Conservation (phyloP, 2,888 invertebrate species). For the Noctua pronuba region DNA sequence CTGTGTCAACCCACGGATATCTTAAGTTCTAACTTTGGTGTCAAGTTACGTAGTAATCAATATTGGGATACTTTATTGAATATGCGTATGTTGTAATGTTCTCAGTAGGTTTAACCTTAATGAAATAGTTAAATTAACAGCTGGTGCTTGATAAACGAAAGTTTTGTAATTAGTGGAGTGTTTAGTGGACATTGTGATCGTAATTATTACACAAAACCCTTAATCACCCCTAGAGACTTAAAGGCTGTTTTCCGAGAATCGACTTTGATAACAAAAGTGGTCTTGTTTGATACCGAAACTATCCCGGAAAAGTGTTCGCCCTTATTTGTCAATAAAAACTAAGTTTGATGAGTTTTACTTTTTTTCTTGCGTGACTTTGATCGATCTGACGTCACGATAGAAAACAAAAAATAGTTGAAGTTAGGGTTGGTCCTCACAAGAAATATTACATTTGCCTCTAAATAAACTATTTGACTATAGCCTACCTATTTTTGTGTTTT, state of each 20-base stretch:
- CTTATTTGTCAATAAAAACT: conserved; percentile 13
- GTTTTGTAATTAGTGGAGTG: conserved; percentile 32
- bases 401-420: not conserved
- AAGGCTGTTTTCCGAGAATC: conserved; percentile 3
- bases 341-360: conserved; percentile 27
- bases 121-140: conserved; percentile 7
- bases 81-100: conserved; percentile 32
- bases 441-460: not conserved
- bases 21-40: conserved; percentile 31
- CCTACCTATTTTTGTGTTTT: no score
- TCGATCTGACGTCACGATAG: conserved; percentile 4
- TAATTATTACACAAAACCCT: conserved; percentile 7
- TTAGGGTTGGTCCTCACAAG: not conserved
- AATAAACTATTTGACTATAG: not conserved
- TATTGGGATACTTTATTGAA: conserved; percentile 43
- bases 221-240: not conserved
- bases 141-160: not conserved
- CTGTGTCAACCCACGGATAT: conserved; percentile 58
- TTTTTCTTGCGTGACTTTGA: conserved; percentile 4
- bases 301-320: not conserved
- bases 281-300: conserved; percentile 3
- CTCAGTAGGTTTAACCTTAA: not conserved
- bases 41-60: conserved; percentile 58
- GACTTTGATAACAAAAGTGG: conserved; percentile 1
- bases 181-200: conserved; percentile 10